phyloP scores from a whole-genome alignment of 2,888 invertebrate species.

The Dryococelus australis region DNA sequence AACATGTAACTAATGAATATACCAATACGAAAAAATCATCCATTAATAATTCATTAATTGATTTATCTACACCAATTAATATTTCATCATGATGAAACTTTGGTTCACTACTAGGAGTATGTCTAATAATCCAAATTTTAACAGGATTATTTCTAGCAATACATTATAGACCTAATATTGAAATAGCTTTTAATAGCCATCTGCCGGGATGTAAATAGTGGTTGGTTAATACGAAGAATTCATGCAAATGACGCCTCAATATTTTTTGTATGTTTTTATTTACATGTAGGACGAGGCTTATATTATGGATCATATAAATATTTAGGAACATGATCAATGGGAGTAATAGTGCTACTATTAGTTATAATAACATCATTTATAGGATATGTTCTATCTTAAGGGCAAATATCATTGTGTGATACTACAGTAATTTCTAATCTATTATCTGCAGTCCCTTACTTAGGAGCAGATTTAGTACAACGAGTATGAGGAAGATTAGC shows the following conservation, averaged over 20 bases:
- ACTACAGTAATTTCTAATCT: conserved; percentile 81
- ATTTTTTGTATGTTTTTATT: no score
- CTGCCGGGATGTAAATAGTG: not conserved
- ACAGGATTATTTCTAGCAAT: no score
- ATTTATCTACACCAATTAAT: not conserved
- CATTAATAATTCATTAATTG: not conserved
- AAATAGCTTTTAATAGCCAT: not conserved
- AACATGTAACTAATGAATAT: no score
- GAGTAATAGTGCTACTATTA: conserved; percentile 71
- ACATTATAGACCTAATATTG: no score
- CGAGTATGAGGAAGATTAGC: conserved; percentile 83
- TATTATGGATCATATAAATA: no score
- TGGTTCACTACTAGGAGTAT: no score
- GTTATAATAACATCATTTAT: conserved; percentile 77
- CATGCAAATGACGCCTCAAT: not conserved
- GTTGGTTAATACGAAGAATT: not conserved
- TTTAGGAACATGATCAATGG: conserved; percentile 69
- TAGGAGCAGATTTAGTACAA: conserved; percentile 69
- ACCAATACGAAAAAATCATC: not conserved
- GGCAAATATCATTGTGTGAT: conserved; percentile 84
- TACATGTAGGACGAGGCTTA: no score
- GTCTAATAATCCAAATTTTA: no score
- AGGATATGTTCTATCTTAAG: conserved; percentile 74
- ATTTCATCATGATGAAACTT: not conserved
- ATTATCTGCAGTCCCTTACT: conserved; percentile 73